Base-by-base conservation (phyloP, 2,888 invertebrate species). In the Acronicta aceris region DNA sequence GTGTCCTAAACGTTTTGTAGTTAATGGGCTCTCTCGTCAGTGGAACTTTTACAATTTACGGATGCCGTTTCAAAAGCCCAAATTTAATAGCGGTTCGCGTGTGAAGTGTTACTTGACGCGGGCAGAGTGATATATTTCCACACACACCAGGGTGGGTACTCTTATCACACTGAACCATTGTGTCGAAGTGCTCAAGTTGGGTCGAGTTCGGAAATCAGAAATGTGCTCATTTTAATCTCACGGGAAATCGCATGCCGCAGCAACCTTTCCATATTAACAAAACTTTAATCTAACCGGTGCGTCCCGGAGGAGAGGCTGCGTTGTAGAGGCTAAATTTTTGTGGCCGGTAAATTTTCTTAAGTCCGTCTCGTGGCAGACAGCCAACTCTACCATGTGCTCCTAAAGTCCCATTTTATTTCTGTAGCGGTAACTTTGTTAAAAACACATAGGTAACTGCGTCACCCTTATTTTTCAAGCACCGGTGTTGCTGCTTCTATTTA, bases 281-380 rank as follows among this genome's bases (percentile, higher is more conserved):
- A 91, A 91, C 88, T 90, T 90, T 89, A 89, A 90, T 89, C 81
- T 86, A 83, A 82, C 84, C 82, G 77, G 81, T 65, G 72, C 67
- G 76, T 83, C 86, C 86, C 87, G 53, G 61, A 64, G 81, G 87
- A 81, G 66, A 62, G 54, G 76, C 67, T 64, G 70, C 70, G 77
- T 74, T 80, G 76, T 79, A 79, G 81, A 81, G 73, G 78, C 84
- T 74, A 86, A 77, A 85, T 89, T 90, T 90, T 92, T 92, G 89
- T 86, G 81, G 84, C 82, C 84, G 83, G 85, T 91, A 91, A 90
- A 92, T 91, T 90, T 89, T 87, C 87, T 88, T 89, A 89, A 89
- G 85, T 85, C 87, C 76, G 79, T 81, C 84, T 81, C 76, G 79
- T 92, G 92, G 92, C 92, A 89, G 75, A 51, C 78, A 68, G 89